Percentiles rank a stretch among this genome's conserved stretches.
Conservation (phyloP, 2,113 vertebrate genomes). For the Onychostruthus taczanowskii region DNA sequence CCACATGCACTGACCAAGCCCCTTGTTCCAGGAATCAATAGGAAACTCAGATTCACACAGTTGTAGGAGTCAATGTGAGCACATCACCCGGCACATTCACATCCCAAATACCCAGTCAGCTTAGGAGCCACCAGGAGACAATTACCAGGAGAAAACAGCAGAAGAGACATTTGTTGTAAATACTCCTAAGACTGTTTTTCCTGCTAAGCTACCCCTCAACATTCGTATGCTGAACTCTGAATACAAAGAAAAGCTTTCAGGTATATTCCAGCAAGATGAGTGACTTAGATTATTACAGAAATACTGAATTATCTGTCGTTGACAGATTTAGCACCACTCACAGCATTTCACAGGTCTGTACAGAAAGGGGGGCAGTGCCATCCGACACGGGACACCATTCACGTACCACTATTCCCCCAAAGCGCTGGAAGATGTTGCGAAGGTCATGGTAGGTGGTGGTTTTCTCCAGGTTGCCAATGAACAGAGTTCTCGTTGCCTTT, state of each 20-base stretch:
- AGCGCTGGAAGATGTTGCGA: conserved; percentile 95
- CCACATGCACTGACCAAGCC: background rate
- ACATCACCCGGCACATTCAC: background rate
- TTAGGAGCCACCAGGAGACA: background rate
- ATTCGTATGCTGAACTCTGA: accelerated
- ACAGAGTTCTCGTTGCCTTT: conserved; percentile 95
- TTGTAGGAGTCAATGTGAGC: background rate
- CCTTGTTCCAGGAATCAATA: background rate
- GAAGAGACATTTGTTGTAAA: background rate
- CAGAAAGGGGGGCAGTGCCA: background rate
- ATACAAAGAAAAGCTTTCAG: background rate
- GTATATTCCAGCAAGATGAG: background rate
- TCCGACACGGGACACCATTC: background rate
- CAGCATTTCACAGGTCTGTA: background rate
- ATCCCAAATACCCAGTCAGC: background rate
- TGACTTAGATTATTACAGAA: background rate
- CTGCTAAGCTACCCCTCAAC: background rate
- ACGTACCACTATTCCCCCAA: conserved; percentile 96
- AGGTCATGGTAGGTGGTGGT: conserved; percentile 96
- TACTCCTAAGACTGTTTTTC: background rate
- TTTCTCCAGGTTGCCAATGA: conserved; percentile 98
- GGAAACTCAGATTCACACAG: background rate
- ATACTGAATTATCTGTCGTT: background rate
- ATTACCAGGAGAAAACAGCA: background rate
- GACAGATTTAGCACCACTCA: background rate